Conservation (phyloP, 2,888 invertebrate genomes). For the Scaptomyza polygonia region DNA sequence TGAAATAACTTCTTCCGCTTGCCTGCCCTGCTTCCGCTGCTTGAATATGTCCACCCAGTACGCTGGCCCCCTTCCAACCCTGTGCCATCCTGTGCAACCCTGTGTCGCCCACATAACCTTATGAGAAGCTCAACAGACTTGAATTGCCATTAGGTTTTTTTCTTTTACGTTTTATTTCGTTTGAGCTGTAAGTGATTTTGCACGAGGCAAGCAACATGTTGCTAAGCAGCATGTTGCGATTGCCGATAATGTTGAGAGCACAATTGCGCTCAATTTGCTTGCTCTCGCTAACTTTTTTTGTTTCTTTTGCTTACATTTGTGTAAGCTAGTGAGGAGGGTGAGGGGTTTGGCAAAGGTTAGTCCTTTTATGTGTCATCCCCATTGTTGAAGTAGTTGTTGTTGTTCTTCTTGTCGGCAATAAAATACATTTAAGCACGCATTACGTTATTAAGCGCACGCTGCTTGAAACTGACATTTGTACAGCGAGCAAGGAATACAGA, state of each 20-base stretch:
- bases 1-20: conserved; percentile 78
- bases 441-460: conserved; percentile 74
- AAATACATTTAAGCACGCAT: conserved; percentile 80
- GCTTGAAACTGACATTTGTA: conserved; percentile 72
- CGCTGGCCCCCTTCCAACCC: not conserved
- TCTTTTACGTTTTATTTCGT: conserved; percentile 62
- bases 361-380: conserved; percentile 61
- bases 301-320: conserved; percentile 17
- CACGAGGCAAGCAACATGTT: conserved; percentile 62
- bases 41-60: conserved; percentile 73
- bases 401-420: conserved; percentile 65
- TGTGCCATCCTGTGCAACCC: not conserved
- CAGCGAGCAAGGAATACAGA: conserved; percentile 15
- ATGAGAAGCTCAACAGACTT: conserved; percentile 64
- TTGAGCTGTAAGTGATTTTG: conserved; percentile 66
- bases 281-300: conserved; percentile 6
- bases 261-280: conserved; percentile 28
- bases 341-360: conserved; percentile 45
- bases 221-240: conserved; percentile 52
- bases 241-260: conserved; percentile 45
- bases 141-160: conserved; percentile 66
- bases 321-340: conserved; percentile 1
- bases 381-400: conserved; percentile 31
- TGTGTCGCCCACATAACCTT: conserved; percentile 45
- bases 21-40: conserved; percentile 76